Base-by-base conservation (phyloP, 2,888 invertebrate species). In the Drosophila parthenogenetica region DNA sequence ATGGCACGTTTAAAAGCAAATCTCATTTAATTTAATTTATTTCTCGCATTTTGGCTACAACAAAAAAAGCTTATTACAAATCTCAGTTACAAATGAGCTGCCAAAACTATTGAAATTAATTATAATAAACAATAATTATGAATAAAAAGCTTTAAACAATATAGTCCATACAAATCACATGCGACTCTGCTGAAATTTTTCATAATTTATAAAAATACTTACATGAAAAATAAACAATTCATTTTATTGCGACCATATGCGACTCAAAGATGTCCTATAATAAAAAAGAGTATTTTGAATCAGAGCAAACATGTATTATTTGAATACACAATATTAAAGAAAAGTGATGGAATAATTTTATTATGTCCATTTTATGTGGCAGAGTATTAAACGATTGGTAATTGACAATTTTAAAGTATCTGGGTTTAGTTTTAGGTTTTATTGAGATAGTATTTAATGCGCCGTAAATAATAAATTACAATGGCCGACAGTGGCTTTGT, bases 61-160 rank as follows among this genome's bases (percentile, higher is more conserved):
- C 55, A 39, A 32, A 17, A 54, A 59, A 81, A 78, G 60, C 73
- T 57, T 66, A 63, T 72, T 73, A 75, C 84, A 86, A 82, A 84
- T 83, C 75, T 75, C 65, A 75, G 87, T 77, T 63, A 67, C 83
- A 86, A 81, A 77, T 69, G 62, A 81, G 62, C 79, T 73, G 73
- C 77, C 73, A 61, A 79, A 86, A 88, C 70, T 72, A 69, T 77
- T 77, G 69, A 74, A 80, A 86, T 78, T 73, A 88, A 80, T 80
- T 76, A 75, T 77, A 75, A 69, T 83, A 37, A 65, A 63, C 67
- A 77, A 82, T 82, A 73, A 75, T 65, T 67, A 69, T 55, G 66
- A 64, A 62, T 71, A 65, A 65, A 65, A 75, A 53, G 58, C 63
- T 29, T 25, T 57, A 66, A 70, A 83, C 65, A 71, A 65, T 66